phyloP scores from a whole-genome alignment of 2,888 invertebrate genomes.

The Oxystoma pomonae region DNA sequence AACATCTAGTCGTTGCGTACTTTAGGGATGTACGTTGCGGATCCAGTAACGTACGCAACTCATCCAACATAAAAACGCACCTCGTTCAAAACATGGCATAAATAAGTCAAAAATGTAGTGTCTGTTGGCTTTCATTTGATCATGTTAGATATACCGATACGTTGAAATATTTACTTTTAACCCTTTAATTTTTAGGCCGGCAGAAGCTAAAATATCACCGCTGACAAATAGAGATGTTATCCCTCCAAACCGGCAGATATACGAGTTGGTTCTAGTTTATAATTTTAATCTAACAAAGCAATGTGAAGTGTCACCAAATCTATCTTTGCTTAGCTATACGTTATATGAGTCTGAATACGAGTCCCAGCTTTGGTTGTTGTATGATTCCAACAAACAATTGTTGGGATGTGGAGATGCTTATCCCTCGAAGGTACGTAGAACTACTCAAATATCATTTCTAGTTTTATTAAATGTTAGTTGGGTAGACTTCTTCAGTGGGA shows the following conservation, averaged over 20 bases:
- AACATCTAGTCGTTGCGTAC: no score
- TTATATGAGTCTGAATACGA: constrained; percentile 96
- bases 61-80: no score
- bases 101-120: no score
- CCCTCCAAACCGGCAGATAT: constrained; percentile 84
- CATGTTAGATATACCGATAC: no score
- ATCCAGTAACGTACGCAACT: no score
- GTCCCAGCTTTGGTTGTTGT: constrained; percentile 95
- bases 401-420: constrained; percentile 87
- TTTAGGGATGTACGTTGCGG: no score
- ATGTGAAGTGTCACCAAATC: constrained; percentile 77
- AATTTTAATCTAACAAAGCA: constrained; percentile 77
- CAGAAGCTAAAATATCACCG: constrained; percentile 75
- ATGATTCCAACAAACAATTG: constrained; percentile 84
- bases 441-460: background rate
- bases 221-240: constrained; percentile 79
- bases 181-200: no score
- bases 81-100: no score
- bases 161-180: no score
- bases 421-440: constrained; percentile 68
- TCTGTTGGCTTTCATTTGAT: no score
- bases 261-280: constrained; percentile 85
- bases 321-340: constrained; percentile 76
- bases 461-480: constrained; percentile 10
- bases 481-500: no score